Evolutionary conservation across 1,140 invertebrate species (phyloP).

Genomic region (Heliothis subflexa): DNA sequence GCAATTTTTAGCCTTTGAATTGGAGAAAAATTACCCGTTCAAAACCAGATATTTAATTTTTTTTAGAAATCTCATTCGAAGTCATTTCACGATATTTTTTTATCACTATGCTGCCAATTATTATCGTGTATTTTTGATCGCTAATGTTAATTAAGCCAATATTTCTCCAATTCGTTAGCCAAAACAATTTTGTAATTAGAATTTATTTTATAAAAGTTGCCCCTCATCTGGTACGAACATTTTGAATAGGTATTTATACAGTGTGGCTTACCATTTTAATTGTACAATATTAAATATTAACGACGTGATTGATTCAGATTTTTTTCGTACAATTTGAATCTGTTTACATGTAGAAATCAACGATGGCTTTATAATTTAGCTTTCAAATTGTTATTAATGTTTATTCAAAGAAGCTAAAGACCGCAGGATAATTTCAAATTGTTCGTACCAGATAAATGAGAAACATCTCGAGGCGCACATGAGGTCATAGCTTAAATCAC

Average conservation of each 20-base stretch:
- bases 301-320: too few species aligned
- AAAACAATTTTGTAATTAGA: conserved; percentile 11
- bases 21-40: conserved; percentile 2
- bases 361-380: conserved; percentile 10
- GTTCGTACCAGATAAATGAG: conserved; percentile 43
- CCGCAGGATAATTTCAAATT: conserved; percentile 15
- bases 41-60: not conserved
- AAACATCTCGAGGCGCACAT: conserved; percentile 22
- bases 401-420: conserved; percentile 5
- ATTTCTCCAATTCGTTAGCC: conserved; percentile 12
- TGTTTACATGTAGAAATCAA: not conserved
- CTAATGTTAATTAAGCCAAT: not conserved
- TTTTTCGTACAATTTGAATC: not conserved
- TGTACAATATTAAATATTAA: too few species aligned
- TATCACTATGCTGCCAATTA: conserved; percentile 21
- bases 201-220: conserved; percentile 31
- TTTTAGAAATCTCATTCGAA: not conserved
- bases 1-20: conserved; percentile 15
- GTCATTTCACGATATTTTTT: not conserved
- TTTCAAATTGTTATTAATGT: not conserved
- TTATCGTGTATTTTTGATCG: not conserved
- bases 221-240: conserved; percentile 39
- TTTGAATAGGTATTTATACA: not conserved
- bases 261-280: too few species aligned
- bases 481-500: conserved; percentile 34